phyloP scores from a whole-genome alignment of 2,113 vertebrate genomes.

The Atlantisia rogersi region DNA sequence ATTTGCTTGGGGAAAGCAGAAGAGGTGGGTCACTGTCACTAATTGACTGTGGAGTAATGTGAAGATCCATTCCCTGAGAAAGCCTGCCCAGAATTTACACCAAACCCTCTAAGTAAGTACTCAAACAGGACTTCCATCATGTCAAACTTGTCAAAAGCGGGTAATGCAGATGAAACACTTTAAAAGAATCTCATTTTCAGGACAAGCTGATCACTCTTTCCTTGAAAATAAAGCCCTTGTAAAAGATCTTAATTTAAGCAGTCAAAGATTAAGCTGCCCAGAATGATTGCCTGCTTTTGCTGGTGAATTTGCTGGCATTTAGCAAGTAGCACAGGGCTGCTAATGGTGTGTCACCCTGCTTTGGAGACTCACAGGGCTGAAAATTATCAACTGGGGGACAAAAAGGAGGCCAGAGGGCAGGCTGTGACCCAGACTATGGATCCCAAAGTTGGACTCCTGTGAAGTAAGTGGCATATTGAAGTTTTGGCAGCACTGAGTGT shows the following conservation, averaged over 20 bases:
- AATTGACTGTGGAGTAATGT: not conserved
- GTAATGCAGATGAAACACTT: slow-evolving; percentile 67
- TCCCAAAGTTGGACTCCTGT: not conserved
- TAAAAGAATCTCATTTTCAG: slow-evolving; percentile 61
- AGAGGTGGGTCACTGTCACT: not conserved
- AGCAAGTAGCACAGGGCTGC: not conserved
- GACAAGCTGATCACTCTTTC: slow-evolving; percentile 58
- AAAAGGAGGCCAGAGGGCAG: not conserved
- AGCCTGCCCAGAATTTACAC: slow-evolving; percentile 31
- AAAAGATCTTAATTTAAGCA: slow-evolving; percentile 65
- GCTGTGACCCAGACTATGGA: not conserved
- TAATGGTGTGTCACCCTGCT: not conserved
- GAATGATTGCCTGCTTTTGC: slow-evolving; percentile 38
- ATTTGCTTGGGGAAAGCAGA: not conserved
- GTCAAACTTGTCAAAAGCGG: slow-evolving; percentile 18
- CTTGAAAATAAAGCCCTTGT: slow-evolving; percentile 60
- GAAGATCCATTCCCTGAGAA: slow-evolving; percentile 23
- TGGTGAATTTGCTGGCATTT: not conserved
- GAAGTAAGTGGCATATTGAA: not conserved
- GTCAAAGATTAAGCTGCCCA: slow-evolving; percentile 54
- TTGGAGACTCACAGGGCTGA: not conserved
- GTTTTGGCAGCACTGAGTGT: not conserved
- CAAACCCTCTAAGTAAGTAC: not conserved
- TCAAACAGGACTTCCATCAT: slow-evolving; percentile 13
- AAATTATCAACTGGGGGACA: not conserved